Percentiles rank a stretch among this genome's conserved stretches.
phyloP scores from a whole-genome alignment of 2,113 vertebrate species.

The Ginglymostoma cirratum region DNA sequence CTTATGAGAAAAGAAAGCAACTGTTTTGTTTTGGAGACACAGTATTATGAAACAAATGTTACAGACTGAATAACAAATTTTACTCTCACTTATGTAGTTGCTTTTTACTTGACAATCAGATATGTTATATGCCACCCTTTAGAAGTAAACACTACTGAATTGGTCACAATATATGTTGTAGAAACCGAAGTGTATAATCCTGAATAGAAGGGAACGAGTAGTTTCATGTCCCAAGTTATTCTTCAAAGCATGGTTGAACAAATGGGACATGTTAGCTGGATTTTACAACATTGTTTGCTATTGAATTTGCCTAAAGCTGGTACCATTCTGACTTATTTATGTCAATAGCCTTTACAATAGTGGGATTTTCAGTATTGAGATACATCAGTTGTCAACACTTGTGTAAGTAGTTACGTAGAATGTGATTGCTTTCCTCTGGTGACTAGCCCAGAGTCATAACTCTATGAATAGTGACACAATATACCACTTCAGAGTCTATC shows the following conservation, averaged over 20 bases:
- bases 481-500: not conserved
- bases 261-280: not conserved
- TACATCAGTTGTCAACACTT: not conserved
- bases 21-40: not conserved
- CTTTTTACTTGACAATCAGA: not conserved
- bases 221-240: not conserved
- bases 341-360: not conserved
- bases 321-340: not conserved
- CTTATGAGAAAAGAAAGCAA: not conserved
- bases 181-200: not conserved
- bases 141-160: not conserved
- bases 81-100: not conserved
- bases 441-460: not conserved
- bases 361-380: not conserved
- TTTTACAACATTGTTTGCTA: not conserved
- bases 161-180: not conserved
- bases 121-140: not conserved
- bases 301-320: not conserved
- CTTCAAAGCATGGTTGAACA: not conserved
- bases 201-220: not conserved
- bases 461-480: not conserved
- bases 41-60: not conserved
- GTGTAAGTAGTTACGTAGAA: not conserved
- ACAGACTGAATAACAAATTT: not conserved
- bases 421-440: not conserved